Base-by-base conservation (phyloP, 1,140 invertebrate species). In the Colletes gigas region DNA sequence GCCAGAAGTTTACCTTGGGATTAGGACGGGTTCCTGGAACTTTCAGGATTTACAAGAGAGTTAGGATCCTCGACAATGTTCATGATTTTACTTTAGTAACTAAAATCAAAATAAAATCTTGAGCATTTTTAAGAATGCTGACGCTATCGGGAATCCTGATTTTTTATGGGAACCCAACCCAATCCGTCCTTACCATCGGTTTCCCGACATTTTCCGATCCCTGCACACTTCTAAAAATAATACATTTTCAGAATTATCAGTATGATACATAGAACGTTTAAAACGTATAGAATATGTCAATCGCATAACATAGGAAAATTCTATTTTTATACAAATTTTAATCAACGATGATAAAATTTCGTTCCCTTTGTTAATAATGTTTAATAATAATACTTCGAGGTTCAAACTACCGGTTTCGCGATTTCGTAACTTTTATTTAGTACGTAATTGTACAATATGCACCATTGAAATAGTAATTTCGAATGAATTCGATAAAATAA, bases 241-340 rank as follows among this genome's bases (percentile, higher is more conserved):
- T 78, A 78, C 76, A 78, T 72, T 78, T 52, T 47, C 39, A 19
- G 19, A 72, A 78, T 78, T 63, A 78, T 78, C 44, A 78, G 15
- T 72, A 78, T 63, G 47, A 71, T 72, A 78, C 69, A 65, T 47
- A 17, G 55, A 78, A 78, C 50, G 10, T 44, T 59, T 78, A 57
- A 65, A 72, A 65, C 54, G 52, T 21, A 57, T 65, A 55, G 39
- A 72, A 78, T 63, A 72, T 73, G 63, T 73, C 19, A 39, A 72
- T 63, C 44, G 54, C 30, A 62, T 63, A 72, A 78, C 59, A 50
- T 39, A 62, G 52, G 68, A 44, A 78, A 77, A 68, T n/a, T n/a
- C 47, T 73, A 50, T 52, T 62, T 39, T 70, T 59, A 52, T 60
- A 70, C 47, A 78, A 78, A 78, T 70, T 78, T 78, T 57, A 77